A percentile compares a stretch with the other conserved stretches of the same genome.
These are phyloP conservation scores for Cosmorhoe ocellata DNA, from an alignment of 2,888 invertebrate species.

Conservation along the genomic window DNA sequence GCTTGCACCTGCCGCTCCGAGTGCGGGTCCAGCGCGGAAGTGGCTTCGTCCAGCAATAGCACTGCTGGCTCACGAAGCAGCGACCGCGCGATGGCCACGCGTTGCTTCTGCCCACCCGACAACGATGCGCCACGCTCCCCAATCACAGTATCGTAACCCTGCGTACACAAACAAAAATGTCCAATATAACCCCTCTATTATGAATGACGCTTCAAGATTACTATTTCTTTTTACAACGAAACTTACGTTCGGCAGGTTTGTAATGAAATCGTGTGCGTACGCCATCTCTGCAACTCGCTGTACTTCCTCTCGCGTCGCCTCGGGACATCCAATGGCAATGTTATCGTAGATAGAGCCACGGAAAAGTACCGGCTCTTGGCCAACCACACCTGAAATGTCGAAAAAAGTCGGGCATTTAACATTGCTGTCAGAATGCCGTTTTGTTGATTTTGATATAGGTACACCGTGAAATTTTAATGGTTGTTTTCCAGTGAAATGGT, in stretches of 20 bases:
- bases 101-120: constrained; percentile 92
- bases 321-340: constrained; percentile 87
- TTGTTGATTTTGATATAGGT: no score
- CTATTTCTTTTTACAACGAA: neutral
- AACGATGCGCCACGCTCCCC: constrained; percentile 91
- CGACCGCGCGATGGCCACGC: constrained; percentile 92
- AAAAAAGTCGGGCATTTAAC: neutral
- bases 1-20: constrained; percentile 91
- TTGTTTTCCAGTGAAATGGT: no score
- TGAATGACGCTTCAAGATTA: no score
- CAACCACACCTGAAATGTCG: constrained; percentile 85
- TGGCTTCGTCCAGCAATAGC: constrained; percentile 90
- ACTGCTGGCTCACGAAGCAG: constrained; percentile 89
- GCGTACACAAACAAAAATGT: constrained; percentile 15
- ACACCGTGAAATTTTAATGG: no score
- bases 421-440: no score
- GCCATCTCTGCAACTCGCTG: constrained; percentile 88
- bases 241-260: constrained; percentile 85
- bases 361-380: constrained; percentile 94
- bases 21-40: constrained; percentile 91
- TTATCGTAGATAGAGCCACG: constrained; percentile 88
- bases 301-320: constrained; percentile 86
- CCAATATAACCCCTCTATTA: no score
- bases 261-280: constrained; percentile 90
- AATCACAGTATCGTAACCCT: constrained; percentile 90